Evolutionary conservation across 1,140 invertebrate genomes (phyloP).

Genomic region (Drosophila yakuba): DNA sequence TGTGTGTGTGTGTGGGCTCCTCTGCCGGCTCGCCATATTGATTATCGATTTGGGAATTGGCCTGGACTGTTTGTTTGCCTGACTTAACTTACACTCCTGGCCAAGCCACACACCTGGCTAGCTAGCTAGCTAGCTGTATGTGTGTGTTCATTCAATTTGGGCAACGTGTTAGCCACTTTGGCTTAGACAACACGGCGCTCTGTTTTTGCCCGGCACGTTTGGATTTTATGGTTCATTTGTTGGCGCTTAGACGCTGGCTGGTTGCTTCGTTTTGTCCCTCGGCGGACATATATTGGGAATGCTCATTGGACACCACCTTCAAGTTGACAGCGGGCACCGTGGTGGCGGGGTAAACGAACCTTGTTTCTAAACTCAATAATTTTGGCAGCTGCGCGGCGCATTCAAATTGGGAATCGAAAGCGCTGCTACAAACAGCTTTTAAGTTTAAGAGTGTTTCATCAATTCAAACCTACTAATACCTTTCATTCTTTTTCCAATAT

Average conservation of each 20-base stretch:
- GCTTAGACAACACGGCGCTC: slow-evolving; percentile 63
- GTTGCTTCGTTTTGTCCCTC: slow-evolving; percentile 38
- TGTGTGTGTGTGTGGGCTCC: slow-evolving; percentile 29
- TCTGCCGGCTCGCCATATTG: slow-evolving; percentile 78
- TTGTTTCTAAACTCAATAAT: neutral
- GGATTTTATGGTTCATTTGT: slow-evolving; percentile 83
- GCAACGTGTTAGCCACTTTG: slow-evolving; percentile 76
- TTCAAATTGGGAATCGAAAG: no score
- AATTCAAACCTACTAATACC: slow-evolving; percentile 11
- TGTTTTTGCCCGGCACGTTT: slow-evolving; percentile 63
- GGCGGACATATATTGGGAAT: slow-evolving; percentile 51
- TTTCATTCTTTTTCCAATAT: slow-evolving; percentile 5
- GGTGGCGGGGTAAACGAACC: slow-evolving; percentile 21
- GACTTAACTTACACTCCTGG: slow-evolving; percentile 13
- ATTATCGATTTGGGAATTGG: slow-evolving; percentile 84
- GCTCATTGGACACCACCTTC: slow-evolving; percentile 36
- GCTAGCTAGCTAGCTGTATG: slow-evolving; percentile 14
- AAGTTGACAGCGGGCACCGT: neutral
- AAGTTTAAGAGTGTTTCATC: neutral
- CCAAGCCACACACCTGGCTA: slow-evolving; percentile 8
- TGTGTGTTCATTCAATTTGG: slow-evolving; percentile 71
- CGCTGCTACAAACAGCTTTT: no score
- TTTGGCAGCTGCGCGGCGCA: no score
- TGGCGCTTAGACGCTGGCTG: slow-evolving; percentile 71
- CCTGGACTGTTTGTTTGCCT: slow-evolving; percentile 33